These are phyloP conservation scores for Sesamia inferens DNA, from an alignment of 2,888 invertebrate species.

Conservation along the genomic window DNA sequence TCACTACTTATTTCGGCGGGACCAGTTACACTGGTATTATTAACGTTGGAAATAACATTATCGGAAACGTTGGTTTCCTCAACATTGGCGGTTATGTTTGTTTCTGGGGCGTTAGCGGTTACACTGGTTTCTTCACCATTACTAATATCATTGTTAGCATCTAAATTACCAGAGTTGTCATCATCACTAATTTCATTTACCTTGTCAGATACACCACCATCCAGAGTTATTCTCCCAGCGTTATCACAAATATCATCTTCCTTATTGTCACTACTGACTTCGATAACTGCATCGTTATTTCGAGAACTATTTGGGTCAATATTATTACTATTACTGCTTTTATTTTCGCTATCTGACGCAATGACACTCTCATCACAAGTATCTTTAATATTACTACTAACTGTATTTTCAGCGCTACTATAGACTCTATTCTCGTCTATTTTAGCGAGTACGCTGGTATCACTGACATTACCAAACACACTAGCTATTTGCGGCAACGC, in stretches of 20 bases:
- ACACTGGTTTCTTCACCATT: too few species aligned
- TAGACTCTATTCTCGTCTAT: not conserved
- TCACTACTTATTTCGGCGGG: not conserved
- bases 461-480: slow-evolving; percentile 63
- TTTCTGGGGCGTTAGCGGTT: not conserved
- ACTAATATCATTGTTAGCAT: not conserved
- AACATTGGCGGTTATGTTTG: not conserved
- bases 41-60: not conserved
- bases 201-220: not conserved
- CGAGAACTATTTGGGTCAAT: not conserved
- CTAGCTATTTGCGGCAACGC: slow-evolving; percentile 65
- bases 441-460: slow-evolving; percentile 30
- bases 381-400: not conserved
- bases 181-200: slow-evolving; percentile 25
- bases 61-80: not conserved
- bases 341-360: not conserved
- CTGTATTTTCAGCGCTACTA: not conserved
- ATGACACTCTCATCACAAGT: not conserved
- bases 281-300: not conserved
- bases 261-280: slow-evolving; percentile 25
- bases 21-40: not conserved
- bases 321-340: not conserved
- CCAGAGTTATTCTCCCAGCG: not conserved
- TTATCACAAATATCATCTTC: not conserved
- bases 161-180: not conserved